phyloP scores from a whole-genome alignment of 1,140 invertebrate species.

The Lasaia peninsularis region DNA sequence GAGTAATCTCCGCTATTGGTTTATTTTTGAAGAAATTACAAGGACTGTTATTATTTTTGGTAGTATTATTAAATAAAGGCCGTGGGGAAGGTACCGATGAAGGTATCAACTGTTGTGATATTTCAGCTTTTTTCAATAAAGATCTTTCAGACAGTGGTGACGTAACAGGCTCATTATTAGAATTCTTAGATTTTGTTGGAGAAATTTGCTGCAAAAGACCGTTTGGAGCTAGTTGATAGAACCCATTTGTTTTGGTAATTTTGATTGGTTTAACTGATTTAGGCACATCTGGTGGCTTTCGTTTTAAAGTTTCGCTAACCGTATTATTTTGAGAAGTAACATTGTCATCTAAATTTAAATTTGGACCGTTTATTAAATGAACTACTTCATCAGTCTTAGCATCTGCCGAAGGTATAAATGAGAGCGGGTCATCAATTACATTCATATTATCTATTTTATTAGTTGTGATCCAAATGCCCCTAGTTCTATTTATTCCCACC shows the following conservation, averaged over 20 bases:
- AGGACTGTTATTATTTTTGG: not conserved
- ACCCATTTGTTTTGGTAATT: slow-evolving; percentile 51
- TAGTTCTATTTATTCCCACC: slow-evolving; percentile 31
- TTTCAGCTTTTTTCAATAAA: not conserved
- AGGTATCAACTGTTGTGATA: not conserved
- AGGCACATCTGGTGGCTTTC: not conserved
- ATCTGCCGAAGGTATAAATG: slow-evolving; percentile 42
- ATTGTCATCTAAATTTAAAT: not conserved
- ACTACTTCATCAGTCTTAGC: slow-evolving; percentile 28
- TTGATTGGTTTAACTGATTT: slow-evolving; percentile 52
- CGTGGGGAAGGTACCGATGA: not conserved
- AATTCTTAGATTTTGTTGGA: slow-evolving; percentile 9
- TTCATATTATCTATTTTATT: slow-evolving; percentile 57
- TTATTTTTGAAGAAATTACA: slow-evolving; percentile 18
- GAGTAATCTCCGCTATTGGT: slow-evolving; percentile 39
- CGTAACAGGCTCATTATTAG: not conserved
- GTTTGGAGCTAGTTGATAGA: slow-evolving; percentile 40
- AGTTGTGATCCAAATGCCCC: slow-evolving; percentile 60
- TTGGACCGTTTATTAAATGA: slow-evolving; percentile 3
- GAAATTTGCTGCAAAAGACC: slow-evolving; percentile 34
- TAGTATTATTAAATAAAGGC: not conserved
- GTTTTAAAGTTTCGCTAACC: not conserved
- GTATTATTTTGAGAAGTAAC: not conserved
- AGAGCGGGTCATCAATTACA: slow-evolving; percentile 60
- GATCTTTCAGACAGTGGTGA: not conserved